These are phyloP conservation scores for Hirundichthys speculiger DNA, from an alignment of 2,113 vertebrate species.

Conservation along the genomic window DNA sequence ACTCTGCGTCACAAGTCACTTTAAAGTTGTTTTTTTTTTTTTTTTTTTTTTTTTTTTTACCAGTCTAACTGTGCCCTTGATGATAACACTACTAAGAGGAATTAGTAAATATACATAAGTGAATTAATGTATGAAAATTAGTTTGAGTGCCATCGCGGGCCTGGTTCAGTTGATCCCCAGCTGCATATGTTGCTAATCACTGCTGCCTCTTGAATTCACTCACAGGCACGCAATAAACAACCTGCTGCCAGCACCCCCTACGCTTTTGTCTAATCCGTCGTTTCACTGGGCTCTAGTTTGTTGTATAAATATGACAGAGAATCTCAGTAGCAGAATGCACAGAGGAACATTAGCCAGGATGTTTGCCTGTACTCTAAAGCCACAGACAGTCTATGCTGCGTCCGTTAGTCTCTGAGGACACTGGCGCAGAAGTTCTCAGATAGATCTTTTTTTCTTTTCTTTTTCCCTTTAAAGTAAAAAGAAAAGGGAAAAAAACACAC, in stretches of 20 bases:
- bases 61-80: slow-evolving; percentile 55
- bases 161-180: slow-evolving; percentile 75
- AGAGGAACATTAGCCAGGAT: slow-evolving; percentile 66
- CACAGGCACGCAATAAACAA: slow-evolving; percentile 76
- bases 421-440: slow-evolving; percentile 47
- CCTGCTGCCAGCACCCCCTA: slow-evolving; percentile 72
- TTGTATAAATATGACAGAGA: slow-evolving; percentile 64
- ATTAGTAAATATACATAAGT: slow-evolving; percentile 71
- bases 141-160: slow-evolving; percentile 54
- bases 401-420: slow-evolving; percentile 52
- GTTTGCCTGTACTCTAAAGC: slow-evolving; percentile 57
- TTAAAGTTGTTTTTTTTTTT: too few species aligned
- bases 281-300: slow-evolving; percentile 72
- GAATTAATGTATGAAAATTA: slow-evolving; percentile 79
- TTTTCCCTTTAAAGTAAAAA: too few species aligned
- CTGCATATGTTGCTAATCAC: slow-evolving; percentile 78
- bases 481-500: too few species aligned
- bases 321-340: slow-evolving; percentile 64
- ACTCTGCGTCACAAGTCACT: slow-evolving; percentile 50
- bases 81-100: slow-evolving; percentile 54
- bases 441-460: too few species aligned
- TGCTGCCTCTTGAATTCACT: slow-evolving; percentile 77
- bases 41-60: too few species aligned
- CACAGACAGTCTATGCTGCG: slow-evolving; percentile 33
- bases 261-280: slow-evolving; percentile 72